Evolutionary conservation across 2,888 invertebrate species (phyloP).

Genomic region (Gasteruption jaculator): DNA sequence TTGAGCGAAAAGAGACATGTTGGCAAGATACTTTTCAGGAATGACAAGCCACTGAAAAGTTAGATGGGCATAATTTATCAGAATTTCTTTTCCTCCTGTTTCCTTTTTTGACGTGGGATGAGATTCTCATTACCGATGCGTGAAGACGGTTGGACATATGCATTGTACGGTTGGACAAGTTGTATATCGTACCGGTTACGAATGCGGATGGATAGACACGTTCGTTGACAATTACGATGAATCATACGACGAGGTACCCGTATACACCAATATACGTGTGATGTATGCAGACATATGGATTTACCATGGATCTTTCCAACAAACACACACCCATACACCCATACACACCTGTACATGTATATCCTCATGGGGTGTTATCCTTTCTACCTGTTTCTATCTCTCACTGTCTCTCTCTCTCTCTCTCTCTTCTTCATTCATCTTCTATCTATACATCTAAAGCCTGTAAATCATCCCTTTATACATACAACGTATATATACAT

Average conservation of each 20-base stretch:
- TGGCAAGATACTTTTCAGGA: too few species aligned
- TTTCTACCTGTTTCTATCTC: neutral
- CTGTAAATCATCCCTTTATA: too few species aligned
- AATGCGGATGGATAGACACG: slow-evolving; percentile 26
- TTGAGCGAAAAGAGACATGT: too few species aligned
- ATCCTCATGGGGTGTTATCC: slow-evolving; percentile 9
- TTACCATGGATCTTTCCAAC: neutral
- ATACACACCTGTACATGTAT: slow-evolving; percentile 7
- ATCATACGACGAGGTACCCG: too few species aligned
- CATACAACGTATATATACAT: too few species aligned
- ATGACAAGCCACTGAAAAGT: too few species aligned
- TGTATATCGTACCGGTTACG: slow-evolving; percentile 16
- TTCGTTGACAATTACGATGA: slow-evolving; percentile 42
- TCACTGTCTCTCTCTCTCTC: neutral
- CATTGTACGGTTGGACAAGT: slow-evolving; percentile 21
- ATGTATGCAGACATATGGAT: slow-evolving; percentile 15
- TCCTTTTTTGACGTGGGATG: too few species aligned
- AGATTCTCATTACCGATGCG: slow-evolving; percentile 23
- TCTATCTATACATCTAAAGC: too few species aligned
- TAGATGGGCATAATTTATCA: too few species aligned
- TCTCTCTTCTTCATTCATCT: neutral
- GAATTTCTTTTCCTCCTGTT: too few species aligned
- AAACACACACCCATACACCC: neutral
- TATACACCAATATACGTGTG: slow-evolving; percentile 33
- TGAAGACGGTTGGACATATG: slow-evolving; percentile 15